Evolutionary conservation across 2,797 vertebrate species (phyloP).

Genomic region (Poecile montanus): DNA sequence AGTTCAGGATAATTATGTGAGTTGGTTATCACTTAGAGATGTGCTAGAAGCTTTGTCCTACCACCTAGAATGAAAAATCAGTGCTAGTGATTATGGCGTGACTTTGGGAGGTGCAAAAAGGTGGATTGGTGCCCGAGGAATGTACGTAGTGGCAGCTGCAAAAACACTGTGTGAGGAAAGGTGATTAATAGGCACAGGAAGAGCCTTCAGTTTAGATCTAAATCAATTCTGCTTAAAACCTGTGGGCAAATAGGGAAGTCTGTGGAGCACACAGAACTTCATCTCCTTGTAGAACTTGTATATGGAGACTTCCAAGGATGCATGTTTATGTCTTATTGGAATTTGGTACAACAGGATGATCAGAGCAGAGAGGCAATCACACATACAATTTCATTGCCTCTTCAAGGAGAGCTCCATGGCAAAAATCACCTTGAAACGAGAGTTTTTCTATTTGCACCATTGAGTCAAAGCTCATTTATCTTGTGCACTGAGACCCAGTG

Average conservation of each 20-base stretch:
- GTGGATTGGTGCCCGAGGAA: neutral
- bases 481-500: neutral
- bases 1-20: neutral
- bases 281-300: neutral
- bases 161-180: neutral
- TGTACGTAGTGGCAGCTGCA: neutral
- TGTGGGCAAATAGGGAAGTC: neutral
- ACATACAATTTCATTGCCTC: neutral
- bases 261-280: neutral
- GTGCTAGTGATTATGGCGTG: rapidly evolving
- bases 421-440: neutral
- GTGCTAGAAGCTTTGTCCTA: neutral
- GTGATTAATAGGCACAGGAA: constrained; percentile 36
- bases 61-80: neutral
- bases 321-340: rapidly evolving
- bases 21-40: neutral
- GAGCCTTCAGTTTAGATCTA: constrained; percentile 34
- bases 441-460: neutral
- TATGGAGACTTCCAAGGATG: neutral
- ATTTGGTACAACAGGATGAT: neutral
- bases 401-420: neutral
- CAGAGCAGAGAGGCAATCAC: neutral
- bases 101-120: neutral
- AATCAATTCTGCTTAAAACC: constrained; percentile 1
- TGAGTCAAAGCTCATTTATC: neutral